phyloP scores from a whole-genome alignment of 2,888 invertebrate species.

The Microdon myrmicae region DNA sequence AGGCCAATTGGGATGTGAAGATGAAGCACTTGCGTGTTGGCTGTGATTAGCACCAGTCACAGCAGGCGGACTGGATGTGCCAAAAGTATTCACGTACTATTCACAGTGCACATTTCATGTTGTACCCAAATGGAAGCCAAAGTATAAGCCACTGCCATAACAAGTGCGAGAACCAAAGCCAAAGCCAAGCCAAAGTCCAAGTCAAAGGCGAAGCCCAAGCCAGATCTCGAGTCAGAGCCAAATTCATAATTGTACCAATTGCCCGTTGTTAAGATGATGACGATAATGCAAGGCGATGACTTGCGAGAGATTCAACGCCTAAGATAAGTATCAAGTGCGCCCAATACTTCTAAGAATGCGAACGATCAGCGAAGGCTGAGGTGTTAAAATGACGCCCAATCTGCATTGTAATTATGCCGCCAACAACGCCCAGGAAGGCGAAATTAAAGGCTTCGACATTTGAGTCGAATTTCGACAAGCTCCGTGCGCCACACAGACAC shows the following conservation, averaged over 20 bases:
- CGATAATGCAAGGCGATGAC: conserved; percentile 50
- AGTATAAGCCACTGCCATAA: no score
- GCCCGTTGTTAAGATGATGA: conserved; percentile 43
- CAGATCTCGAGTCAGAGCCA: no score
- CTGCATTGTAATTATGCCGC: conserved; percentile 65
- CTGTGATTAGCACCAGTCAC: conserved; percentile 29
- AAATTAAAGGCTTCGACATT: conserved; percentile 38
- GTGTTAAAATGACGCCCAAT: conserved; percentile 67
- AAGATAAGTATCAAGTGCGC: conserved; percentile 47
- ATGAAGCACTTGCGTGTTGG: conserved; percentile 39
- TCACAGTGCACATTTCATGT: conserved; percentile 34
- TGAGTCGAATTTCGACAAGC: conserved; percentile 16
- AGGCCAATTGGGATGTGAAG: conserved; percentile 23
- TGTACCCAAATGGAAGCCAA: no score
- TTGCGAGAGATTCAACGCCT: conserved; percentile 35
- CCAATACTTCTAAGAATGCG: conserved; percentile 34
- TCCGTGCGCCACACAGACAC: conserved; percentile 9
- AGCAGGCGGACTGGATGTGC: conserved; percentile 10
- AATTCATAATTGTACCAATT: conserved; percentile 51
- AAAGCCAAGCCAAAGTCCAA: no score
- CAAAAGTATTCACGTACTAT: conserved; percentile 34
- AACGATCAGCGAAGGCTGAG: conserved; percentile 57
- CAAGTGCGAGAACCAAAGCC: no score
- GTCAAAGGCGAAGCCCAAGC: no score
- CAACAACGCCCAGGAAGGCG: conserved; percentile 46